Evolutionary conservation across 2,113 vertebrate species (phyloP), one percentile per base, ranked within the genome.

Genomic region (Syrrhaptes paradoxus): DNA sequence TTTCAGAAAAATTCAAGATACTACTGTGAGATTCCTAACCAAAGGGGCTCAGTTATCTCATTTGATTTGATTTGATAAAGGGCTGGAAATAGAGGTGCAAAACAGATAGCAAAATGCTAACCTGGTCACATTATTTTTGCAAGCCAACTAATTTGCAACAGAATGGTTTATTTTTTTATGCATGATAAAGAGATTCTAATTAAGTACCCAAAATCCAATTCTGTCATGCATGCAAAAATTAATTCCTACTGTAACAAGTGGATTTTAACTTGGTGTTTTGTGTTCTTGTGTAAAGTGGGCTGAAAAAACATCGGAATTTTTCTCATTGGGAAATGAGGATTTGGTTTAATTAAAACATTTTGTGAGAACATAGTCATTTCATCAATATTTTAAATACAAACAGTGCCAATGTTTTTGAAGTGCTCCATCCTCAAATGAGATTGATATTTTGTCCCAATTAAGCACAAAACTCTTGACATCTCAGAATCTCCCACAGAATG

Each of bases 331-430:
- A 96, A 94, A 96, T 86, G 25, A 89, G 19, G n/a, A 71, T 71
- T 88, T 73, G 31, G 49, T 94, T 91, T 87, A 94, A 96, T 94
- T 89, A 77, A 95, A 94, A 71, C 46, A 77, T 77, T 95, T 95
- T 95, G 76, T 94, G 43, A 84, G 68, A 92, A 96, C 89, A 91
- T 1, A 67, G 80, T 36, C 57, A 62, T 81, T 92, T 92, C 95
- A 96, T 96, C 89, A 96, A 95, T 96, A 96, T 96, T 96, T 96
- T 87, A 96, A 96, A 84, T 20, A 77, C 81, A 91, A 94, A 36
- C 46, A 77, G 10, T 14, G 36, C 15, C 9, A 49, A 86, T 29
- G 48, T 85, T 94, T 95, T 90, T 94, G 75, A 94, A 95, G 76
- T 70, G 36, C 26, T 95, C 55, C 66, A 78, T 82, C 11, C 72